These are phyloP conservation scores for Meloidogyne floridensis DNA, from an alignment of 1,140 invertebrate species.

Conservation along the genomic window DNA sequence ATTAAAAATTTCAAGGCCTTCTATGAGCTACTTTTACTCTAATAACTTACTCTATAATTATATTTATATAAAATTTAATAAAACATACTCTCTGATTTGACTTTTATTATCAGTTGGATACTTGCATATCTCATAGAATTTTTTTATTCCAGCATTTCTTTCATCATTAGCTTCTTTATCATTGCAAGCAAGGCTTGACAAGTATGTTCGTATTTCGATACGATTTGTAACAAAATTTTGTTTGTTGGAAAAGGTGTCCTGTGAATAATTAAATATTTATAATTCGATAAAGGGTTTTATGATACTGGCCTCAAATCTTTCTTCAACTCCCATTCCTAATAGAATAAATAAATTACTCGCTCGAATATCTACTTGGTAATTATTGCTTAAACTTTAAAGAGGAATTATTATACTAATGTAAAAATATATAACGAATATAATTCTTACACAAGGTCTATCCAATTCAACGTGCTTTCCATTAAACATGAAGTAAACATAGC, in stretches of 20 bases:
- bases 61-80: no score
- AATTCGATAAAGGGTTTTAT: not conserved
- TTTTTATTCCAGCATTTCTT: not conserved
- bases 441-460: not conserved
- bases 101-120: not conserved
- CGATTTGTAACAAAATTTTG: not conserved
- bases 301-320: no score
- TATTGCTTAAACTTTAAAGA: no score
- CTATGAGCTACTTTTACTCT: no score
- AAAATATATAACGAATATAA: not conserved
- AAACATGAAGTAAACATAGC: not conserved
- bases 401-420: not conserved
- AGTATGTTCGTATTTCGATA: not conserved
- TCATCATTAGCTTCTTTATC: not conserved
- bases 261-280: not conserved
- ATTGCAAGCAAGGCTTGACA: not conserved
- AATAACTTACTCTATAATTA: no score
- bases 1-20: no score
- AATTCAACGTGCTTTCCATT: not conserved
- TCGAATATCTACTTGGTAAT: no score
- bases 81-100: not conserved
- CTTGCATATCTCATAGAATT: not conserved
- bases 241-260: not conserved
- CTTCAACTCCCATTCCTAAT: no score
- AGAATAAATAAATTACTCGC: no score